These are phyloP conservation scores for Aricia agestis DNA, from an alignment of 1,140 invertebrate species.

Conservation along the genomic window DNA sequence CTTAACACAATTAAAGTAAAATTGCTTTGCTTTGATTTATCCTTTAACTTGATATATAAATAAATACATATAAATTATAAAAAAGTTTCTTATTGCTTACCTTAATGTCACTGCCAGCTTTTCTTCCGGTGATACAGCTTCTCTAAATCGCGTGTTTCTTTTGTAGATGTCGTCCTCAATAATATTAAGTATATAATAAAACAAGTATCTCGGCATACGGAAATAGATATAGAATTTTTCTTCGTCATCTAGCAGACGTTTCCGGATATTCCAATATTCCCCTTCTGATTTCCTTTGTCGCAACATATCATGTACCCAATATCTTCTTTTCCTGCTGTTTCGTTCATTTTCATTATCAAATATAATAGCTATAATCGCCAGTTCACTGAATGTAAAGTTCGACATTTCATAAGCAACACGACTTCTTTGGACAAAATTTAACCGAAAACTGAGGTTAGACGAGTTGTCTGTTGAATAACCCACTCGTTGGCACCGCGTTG, in stretches of 20 bases:
- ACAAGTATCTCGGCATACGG: conserved; percentile 25
- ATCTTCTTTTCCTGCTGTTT: conserved; percentile 27
- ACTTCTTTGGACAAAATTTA: conserved; percentile 1
- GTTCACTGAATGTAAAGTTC: conserved; percentile 18
- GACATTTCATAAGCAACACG: conserved; percentile 2
- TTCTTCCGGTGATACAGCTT: conserved; percentile 28
- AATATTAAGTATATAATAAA: conserved; percentile 25
- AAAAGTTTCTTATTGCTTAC: conserved; percentile 17
- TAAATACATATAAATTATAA: conserved; percentile 16
- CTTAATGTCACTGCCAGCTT: conserved; percentile 27
- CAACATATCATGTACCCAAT: conserved; percentile 31
- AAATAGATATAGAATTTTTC: conserved; percentile 30
- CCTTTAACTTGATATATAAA: conserved; percentile 6
- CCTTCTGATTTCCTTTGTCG: conserved; percentile 29
- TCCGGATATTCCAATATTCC: conserved; percentile 26
- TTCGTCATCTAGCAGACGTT: conserved; percentile 30
- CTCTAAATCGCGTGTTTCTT: conserved; percentile 27
- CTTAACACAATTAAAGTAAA: not conserved
- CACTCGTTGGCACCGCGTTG: conserved; percentile 1
- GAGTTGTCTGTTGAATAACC: conserved; percentile 2
- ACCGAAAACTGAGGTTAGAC: conserved; percentile 2
- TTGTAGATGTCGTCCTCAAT: conserved; percentile 26
- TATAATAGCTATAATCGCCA: conserved; percentile 31
- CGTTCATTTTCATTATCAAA: conserved; percentile 29
- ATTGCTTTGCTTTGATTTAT: conserved; percentile 8